Conservation (phyloP, 2,888 invertebrate genomes). For the Nezara viridula region DNA sequence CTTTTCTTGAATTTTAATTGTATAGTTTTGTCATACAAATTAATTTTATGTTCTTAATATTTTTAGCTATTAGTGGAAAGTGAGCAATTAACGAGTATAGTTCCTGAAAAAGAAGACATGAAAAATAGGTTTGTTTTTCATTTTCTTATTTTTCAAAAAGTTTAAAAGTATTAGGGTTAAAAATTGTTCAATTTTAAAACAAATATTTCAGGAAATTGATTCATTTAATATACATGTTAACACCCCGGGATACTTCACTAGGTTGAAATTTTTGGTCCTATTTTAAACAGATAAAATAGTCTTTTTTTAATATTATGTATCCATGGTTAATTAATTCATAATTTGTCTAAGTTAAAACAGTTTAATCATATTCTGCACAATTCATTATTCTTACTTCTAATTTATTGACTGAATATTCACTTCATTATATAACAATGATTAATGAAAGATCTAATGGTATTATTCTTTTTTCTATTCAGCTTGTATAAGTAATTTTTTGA, state of each 20-base stretch:
- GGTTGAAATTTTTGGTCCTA: background rate
- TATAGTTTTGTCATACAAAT: background rate
- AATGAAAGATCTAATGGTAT: background rate
- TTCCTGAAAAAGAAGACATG: constrained; percentile 23
- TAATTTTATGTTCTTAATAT: background rate
- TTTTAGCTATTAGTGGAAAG: constrained; percentile 42
- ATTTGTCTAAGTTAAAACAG: background rate
- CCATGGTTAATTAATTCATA: background rate
- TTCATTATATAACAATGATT: background rate
- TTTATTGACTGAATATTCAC: background rate
- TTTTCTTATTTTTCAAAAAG: background rate
- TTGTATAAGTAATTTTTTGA: background rate
- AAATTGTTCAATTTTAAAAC: background rate
- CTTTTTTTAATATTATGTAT: background rate
- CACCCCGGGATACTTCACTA: background rate
- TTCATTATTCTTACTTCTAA: background rate
- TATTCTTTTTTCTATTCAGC: background rate
- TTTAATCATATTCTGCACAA: background rate
- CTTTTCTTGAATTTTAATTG: background rate
- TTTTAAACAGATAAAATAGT: background rate
- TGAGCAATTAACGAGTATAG: background rate
- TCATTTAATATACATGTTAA: background rate
- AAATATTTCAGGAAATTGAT: background rate
- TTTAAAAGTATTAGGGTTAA: background rate
- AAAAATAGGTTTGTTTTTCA: background rate